Evolutionary conservation across 2,113 vertebrate genomes (phyloP), one percentile per base, ranked within the genome.

Genomic region (Anolis sagrei): DNA sequence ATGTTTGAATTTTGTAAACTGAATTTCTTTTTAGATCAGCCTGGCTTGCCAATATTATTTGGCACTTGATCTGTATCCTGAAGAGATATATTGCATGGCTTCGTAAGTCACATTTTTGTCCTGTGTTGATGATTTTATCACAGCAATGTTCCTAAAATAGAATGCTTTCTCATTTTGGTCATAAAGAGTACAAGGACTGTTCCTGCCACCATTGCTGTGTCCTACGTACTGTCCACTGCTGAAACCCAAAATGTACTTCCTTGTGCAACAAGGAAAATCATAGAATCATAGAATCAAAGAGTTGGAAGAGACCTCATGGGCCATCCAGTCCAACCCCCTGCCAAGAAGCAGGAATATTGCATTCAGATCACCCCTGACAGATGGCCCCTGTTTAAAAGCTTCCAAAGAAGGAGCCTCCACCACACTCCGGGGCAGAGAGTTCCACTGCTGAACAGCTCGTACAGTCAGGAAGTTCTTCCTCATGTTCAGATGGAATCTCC

Each of bases 81-180:
- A 58, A 58, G 23, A 11, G 29, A 49, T 36, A 72, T 61, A 44
- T 79, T n/a, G 32, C 36, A 62, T 58, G 27, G 7, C 5, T 79
- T 85, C 76, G 79, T 76, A 79, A 85, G 34, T 70, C 49, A 21
- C 10, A 25, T 85, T 21, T 72, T 80, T 39, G 27, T 29, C 34
- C 7, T 23, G n/a, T 78, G 34, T 49, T 80, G 39, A n/a, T 73
- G 4, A 76, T 68, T 34, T 84, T 81, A 32, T 69, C 29, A 51
- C 21, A 68, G 13, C 11, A 66, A 68, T 85, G 49, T 78, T 85
- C 51, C 25, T 78, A 70, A 73, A 79, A 25, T 10, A 23, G 29
- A 25, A 21, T 32, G 68, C 5, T 62, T 72, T 61, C 27, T 48
- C 44, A 7, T 62, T 85, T 25, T 70, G n/a, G 39, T 75, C 10